Evolutionary conservation across 2,888 invertebrate species (phyloP).

Genomic region (Aplocera efformata): DNA sequence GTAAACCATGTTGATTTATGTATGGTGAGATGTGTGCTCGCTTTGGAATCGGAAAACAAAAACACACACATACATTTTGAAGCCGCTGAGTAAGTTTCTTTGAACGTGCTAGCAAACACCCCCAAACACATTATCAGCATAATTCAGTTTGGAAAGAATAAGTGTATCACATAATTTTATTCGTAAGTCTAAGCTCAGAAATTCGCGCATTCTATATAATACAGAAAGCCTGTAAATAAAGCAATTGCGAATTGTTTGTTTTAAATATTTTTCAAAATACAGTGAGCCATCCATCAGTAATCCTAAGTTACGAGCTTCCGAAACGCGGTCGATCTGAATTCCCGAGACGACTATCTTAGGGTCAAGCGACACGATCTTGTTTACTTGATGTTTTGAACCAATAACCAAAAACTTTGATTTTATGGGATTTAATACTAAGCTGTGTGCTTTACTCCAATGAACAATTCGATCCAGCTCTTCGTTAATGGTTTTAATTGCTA

Average conservation of each 20-base stretch:
- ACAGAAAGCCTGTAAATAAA: conserved; percentile 10
- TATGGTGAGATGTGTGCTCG: too few relatives aligned
- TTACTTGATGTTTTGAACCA: conserved; percentile 5
- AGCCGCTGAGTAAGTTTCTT: too few relatives aligned
- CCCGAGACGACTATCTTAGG: not conserved
- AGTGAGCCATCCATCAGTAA: conserved; percentile 6
- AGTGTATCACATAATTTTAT: conserved; percentile 12
- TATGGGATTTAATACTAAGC: conserved; percentile 9
- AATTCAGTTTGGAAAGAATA: conserved; percentile 11
- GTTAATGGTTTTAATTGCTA: not conserved
- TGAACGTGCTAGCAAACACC: too few relatives aligned
- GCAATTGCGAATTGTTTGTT: conserved; percentile 5
- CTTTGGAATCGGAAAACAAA: conserved; percentile 14
- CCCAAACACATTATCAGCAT: conserved; percentile 13
- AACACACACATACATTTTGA: conserved; percentile 19
- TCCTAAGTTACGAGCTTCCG: conserved; percentile 7
- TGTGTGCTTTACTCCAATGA: too few relatives aligned
- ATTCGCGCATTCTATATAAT: conserved; percentile 7
- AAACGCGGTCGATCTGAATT: conserved; percentile 3
- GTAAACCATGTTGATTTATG: too few relatives aligned
- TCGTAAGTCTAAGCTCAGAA: not conserved
- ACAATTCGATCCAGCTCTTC: conserved; percentile 1
- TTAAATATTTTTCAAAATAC: conserved; percentile 11
- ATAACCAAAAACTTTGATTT: conserved; percentile 14
- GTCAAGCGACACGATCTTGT: not conserved